Evolutionary conservation across 35 echinoderm and acorn worm genomes (phyloP).

Genomic region (Antedon bifida): DNA sequence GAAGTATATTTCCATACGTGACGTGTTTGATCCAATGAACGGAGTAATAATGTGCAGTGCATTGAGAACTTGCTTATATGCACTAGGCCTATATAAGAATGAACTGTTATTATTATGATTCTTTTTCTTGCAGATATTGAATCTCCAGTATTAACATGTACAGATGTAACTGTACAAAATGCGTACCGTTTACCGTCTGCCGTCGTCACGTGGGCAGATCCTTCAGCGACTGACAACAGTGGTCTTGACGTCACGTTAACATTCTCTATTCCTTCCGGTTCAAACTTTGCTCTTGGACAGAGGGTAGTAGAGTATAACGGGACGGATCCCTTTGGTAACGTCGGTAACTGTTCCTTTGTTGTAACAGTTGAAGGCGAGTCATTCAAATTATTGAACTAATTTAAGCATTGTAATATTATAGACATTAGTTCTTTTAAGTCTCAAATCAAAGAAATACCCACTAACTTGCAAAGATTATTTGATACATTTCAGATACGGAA

Average conservation of each 20-base stretch:
- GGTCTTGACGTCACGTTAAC: neutral
- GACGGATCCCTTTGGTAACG: slow-evolving; percentile 8
- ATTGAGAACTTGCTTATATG: too few species aligned
- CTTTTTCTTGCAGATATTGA: neutral
- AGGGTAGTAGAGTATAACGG: neutral
- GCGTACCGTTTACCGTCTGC: neutral
- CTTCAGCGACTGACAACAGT: slow-evolving; percentile 2
- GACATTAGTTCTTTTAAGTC: too few species aligned
- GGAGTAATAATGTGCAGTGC: too few species aligned
- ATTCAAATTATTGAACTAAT: too few species aligned
- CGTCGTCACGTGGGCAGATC: neutral
- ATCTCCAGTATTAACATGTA: neutral
- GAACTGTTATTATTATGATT: too few species aligned
- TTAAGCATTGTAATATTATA: too few species aligned
- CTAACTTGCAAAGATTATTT: too few species aligned
- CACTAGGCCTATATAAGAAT: too few species aligned
- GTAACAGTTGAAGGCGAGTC: slow-evolving; percentile 3
- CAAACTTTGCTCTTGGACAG: neutral
- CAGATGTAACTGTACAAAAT: neutral
- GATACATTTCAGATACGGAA: neutral
- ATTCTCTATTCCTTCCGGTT: neutral
- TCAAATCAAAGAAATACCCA: too few species aligned
- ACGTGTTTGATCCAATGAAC: too few species aligned
- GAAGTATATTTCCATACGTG: too few species aligned
- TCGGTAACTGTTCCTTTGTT: slow-evolving; percentile 4